A percentile compares a stretch with the other conserved stretches of the same genome.
These are phyloP conservation scores for Proteles cristata DNA, from an alignment of 2,113 vertebrate genomes.

Conservation along the genomic window DNA sequence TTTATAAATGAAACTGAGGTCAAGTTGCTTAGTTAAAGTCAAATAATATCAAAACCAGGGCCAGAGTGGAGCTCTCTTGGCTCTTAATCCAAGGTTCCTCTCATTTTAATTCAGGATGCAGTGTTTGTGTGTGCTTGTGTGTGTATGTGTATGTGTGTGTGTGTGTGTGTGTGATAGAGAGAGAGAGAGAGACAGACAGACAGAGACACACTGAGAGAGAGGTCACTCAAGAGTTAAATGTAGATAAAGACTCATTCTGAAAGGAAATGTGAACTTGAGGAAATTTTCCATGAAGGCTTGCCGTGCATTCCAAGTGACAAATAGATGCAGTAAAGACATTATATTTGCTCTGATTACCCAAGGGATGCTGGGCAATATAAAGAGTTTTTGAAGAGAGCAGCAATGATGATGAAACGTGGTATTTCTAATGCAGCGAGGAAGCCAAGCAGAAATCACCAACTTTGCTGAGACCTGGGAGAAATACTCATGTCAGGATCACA, in stretches of 20 bases:
- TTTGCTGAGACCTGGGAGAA: slow-evolving; percentile 37
- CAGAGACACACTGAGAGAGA: background rate
- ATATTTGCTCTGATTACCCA: slow-evolving; percentile 76
- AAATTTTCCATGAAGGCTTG: slow-evolving; percentile 40
- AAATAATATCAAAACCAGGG: background rate
- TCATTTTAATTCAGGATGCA: background rate
- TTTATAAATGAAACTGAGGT: background rate
- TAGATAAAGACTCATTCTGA: slow-evolving; percentile 10
- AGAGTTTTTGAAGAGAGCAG: slow-evolving; percentile 48
- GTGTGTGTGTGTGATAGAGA: too few relatives aligned
- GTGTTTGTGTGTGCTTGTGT: background rate
- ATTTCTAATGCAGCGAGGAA: slow-evolving; percentile 42
- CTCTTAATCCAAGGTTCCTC: background rate
- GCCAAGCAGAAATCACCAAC: slow-evolving; percentile 31
- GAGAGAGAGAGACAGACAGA: background rate
- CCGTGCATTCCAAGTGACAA: slow-evolving; percentile 66
- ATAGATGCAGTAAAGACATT: slow-evolving; percentile 68
- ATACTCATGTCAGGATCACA: background rate
- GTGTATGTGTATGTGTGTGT: background rate
- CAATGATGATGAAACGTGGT: slow-evolving; percentile 33
- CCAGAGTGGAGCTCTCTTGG: background rate
- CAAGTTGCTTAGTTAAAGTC: slow-evolving; percentile 15
- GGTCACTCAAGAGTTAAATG: slow-evolving; percentile 60
- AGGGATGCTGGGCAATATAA: slow-evolving; percentile 53
- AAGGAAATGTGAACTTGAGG: slow-evolving; percentile 55